Base-by-base conservation (phyloP, 23 tunicate species). In the Diplosoma virens region DNA sequence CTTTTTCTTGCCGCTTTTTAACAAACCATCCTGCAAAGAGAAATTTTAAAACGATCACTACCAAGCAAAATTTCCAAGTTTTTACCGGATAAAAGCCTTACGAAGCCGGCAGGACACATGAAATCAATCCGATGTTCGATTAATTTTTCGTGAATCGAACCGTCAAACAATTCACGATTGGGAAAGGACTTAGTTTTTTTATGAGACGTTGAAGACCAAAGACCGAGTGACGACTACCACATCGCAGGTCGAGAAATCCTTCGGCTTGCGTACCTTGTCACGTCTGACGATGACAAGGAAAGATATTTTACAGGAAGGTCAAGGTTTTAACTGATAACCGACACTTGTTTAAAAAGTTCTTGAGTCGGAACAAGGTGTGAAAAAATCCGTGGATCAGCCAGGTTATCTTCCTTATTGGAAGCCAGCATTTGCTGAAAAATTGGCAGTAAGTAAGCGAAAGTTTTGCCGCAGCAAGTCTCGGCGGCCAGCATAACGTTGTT, bases 401-500 rank as follows among this genome's bases (percentile, higher is more conserved):
- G n/a, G n/a, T n/a, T n/a, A n/a, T n/a, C n/a, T n/a, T n/a, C n/a
- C n/a, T n/a, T n/a, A n/a, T n/a, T n/a, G n/a, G n/a, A n/a, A n/a
- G n/a, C n/a, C n/a, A 90, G 31, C 30, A 90, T 7, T 54, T 66
- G 37, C 1, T 84, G 58, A 32, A 79, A 23, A 24, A 90, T 84
- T 22, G 97, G 97, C 16, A 90, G 77, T 22, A 84, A 66, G 75
- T 90, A 90, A 21, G 88, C 83, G 11, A 45, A 58, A 18, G 97
- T 90, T 67, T 90, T 90, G 4, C 97, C 97, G 75, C 90, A 52
- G 30, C 97, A 90, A 23, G 97, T 90, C 47, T 90, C 97, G 27
- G 97, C 90, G n/a, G 97, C 90, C 11, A 90, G 46, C 86, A 84
- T 56, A 28, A 80, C 86, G 66, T 90, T 90, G 32, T 80, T 58